Base-by-base conservation (phyloP, 2,797 vertebrate species). In the Smutsia temminckii region DNA sequence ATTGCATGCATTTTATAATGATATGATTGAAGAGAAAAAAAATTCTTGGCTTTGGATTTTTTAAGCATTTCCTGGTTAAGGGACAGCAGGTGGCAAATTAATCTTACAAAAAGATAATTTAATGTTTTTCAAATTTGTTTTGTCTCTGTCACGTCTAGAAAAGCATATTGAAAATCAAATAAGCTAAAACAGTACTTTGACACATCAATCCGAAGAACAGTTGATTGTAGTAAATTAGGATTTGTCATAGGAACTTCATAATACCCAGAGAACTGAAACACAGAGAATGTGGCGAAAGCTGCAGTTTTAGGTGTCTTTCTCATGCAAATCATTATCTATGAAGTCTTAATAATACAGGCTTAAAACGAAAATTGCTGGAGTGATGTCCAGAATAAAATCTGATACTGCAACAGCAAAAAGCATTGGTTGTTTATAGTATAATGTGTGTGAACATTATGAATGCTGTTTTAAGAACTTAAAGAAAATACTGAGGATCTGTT, bases 291-390 rank as follows among this genome's bases (percentile, higher is more conserved):
- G 95, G 89, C 93, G 96, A 89, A 90, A 95, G 84, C 89, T 92
- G 49, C 68, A 89, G 72, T 96, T 95, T 74, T 83, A 90, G 77
- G 93, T 95, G 86, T 89, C 68, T 18, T 97, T 97, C 96, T 97
- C 89, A 96, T 97, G 97, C 85, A 96, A 96, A 97, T 97, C 61
- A 84, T 96, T 91, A 89, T 94, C 92, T 95, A 85, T 87, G 6
- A 97, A 91, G 80, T 94, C 88, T 51, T 74, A 95, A 34, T 97
- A 77, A 78, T 29, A 29, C 75, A 86, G 53, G 85, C 89, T 75
- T 91, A 79, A 46, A 95, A 85, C 37, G 96, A 89, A 96, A 94
- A 96, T 93, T 92, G 51, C 95, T 97, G 77, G 69, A 95, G 85
- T 81, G 68, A 88, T 96, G 92, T 93, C 95, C 72, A 94, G 55